Evolutionary conservation across 2,888 invertebrate species (phyloP).

Genomic region (Drosophila fungiperda): DNA sequence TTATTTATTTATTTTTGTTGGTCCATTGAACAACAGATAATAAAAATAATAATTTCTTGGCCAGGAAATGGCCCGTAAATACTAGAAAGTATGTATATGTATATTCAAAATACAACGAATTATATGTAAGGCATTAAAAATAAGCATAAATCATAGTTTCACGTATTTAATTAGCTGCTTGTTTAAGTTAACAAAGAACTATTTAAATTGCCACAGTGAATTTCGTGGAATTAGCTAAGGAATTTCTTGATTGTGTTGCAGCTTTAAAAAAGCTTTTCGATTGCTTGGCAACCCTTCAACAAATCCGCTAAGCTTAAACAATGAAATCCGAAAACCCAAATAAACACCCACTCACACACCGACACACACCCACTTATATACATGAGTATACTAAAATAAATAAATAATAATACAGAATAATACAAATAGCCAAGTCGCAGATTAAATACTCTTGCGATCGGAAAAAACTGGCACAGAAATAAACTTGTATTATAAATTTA

Average conservation of each 20-base stretch:
- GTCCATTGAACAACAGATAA: not conserved
- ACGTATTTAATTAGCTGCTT: not conserved
- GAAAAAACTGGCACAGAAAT: not conserved
- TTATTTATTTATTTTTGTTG: not conserved
- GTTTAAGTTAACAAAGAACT: not conserved
- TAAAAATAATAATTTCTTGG: not conserved
- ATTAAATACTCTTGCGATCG: not conserved
- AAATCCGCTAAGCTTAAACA: constrained; percentile 21
- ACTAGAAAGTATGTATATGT: not conserved
- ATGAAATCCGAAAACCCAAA: constrained; percentile 29
- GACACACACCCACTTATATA: constrained; percentile 23
- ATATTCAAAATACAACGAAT: not conserved
- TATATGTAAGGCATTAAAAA: not conserved
- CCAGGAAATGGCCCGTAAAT: not conserved
- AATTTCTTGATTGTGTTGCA: constrained; percentile 4
- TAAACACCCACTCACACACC: constrained; percentile 44
- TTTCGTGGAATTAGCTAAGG: not conserved
- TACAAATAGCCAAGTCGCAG: not conserved
- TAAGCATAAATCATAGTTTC: not conserved
- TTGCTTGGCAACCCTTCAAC: constrained; percentile 1
- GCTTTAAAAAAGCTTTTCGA: not conserved
- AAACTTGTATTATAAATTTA: not conserved
- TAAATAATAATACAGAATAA: constrained; percentile 9
- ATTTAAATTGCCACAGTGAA: not conserved
- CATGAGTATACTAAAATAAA: constrained; percentile 1